These are phyloP conservation scores for Macrochelys suwanniensis DNA, from an alignment of 2,797 vertebrate species.

Conservation along the genomic window DNA sequence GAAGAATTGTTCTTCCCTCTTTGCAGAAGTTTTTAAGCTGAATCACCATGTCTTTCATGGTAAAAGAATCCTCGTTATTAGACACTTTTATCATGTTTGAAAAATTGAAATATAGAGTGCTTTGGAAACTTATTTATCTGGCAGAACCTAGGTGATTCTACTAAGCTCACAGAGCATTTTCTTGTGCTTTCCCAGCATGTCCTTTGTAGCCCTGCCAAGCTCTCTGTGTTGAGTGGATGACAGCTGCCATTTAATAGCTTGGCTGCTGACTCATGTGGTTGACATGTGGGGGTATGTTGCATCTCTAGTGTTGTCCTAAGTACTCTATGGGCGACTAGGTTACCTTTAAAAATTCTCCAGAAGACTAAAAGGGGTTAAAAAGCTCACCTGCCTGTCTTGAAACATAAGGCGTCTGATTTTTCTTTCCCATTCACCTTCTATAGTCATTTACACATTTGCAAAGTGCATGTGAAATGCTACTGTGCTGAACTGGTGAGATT, in stretches of 20 bases:
- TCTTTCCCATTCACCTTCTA: background rate
- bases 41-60: background rate
- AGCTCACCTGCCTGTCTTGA: slow-evolving; percentile 3
- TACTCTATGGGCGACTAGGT: background rate
- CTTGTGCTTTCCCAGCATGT: background rate
- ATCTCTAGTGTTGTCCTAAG: background rate
- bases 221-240: background rate
- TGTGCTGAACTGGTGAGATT: background rate
- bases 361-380: background rate
- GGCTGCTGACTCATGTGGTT: background rate
- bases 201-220: background rate
- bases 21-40: background rate
- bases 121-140: slow-evolving; percentile 22
- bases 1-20: background rate
- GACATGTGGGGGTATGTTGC: rapidly evolving
- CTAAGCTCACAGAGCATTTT: background rate
- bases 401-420: slow-evolving; percentile 20
- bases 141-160: background rate
- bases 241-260: background rate
- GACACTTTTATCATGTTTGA: background rate
- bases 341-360: background rate
- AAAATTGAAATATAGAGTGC: background rate
- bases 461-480: background rate
- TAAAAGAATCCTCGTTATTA: background rate
- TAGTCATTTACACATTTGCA: background rate